Base-by-base conservation (phyloP, 2,113 vertebrate genomes). In the Limanda limanda region DNA sequence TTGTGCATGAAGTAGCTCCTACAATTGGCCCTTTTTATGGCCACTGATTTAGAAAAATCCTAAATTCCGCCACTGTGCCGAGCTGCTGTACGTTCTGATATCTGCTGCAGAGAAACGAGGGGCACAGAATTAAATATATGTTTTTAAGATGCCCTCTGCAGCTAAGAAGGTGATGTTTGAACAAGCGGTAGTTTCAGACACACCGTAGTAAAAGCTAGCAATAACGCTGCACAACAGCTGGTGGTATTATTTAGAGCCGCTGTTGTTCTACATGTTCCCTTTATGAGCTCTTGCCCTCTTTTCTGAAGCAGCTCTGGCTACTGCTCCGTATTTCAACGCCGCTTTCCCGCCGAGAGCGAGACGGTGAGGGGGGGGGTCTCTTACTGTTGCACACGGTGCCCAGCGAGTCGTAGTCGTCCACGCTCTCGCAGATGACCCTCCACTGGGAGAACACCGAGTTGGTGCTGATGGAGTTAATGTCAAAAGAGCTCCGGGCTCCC, bases 361-460 rank as follows among this genome's bases (percentile, higher is more conserved):
- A 14, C 11, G 24, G 31, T 6, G 6, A 5, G 31, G 6, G 27
- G 27, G 27, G 54, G 12, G 10, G 3, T 48, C 17, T 51, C 54
- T 97, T 94, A 99, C 97, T 97, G 92, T 99, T 99, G 91, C 98
- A 99, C 56, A 99, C 90, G 6, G 97, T 98, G 87, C 97, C 97
- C 69, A 97, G 75, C 2, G 93, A 95, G 82, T 99, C 96, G 25
- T 99, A 99, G 84, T 98, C 96, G 18, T 98, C 96, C 83, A 98
- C 71, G 20, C 92, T 95, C 91, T 97, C 97, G 31, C 97, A 99
- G 48, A 98, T 62, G 67, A 98, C 94, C 87, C 94, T 89, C 97
- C 97, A 99, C 80, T 95, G 95, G 68, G 97, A 96, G 86, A 98
- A 99, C 47, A 98, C 87, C 0, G 97, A 99, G 85, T 98, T 98